Conservation (phyloP, 1,140 invertebrate species). For the Holcopasites calliopsidis region DNA sequence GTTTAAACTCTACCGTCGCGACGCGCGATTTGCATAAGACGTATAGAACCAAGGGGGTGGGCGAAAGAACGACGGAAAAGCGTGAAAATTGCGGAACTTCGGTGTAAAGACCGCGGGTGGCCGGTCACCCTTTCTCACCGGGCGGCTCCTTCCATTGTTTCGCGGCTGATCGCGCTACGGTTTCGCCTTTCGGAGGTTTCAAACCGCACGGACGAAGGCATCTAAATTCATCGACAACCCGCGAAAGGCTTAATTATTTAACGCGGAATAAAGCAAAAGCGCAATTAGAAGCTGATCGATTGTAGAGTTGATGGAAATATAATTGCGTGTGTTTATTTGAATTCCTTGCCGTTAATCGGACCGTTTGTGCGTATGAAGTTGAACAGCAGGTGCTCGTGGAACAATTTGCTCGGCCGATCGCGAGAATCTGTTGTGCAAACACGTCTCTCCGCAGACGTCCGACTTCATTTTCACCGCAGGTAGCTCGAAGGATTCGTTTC, state of each 20-base stretch:
- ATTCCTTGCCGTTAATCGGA: no score
- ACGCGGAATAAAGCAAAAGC: no score
- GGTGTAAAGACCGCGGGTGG: conserved; percentile 51
- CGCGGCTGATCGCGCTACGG: conserved; percentile 16
- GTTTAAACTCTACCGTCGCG: conserved; percentile 33
- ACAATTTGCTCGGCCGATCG: neutral
- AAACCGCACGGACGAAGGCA: conserved; percentile 22
- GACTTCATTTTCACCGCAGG: conserved; percentile 2
- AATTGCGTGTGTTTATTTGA: no score
- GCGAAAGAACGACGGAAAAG: conserved; percentile 39
- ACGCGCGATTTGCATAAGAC: conserved; percentile 53
- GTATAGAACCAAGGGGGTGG: neutral
- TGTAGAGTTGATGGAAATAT: neutral
- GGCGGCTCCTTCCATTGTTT: conserved; percentile 21
- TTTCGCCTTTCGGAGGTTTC: conserved; percentile 9
- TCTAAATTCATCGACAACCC: conserved; percentile 31
- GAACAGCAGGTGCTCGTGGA: no score
- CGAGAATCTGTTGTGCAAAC: conserved; percentile 5
- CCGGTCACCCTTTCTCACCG: conserved; percentile 28
- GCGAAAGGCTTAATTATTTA: neutral
- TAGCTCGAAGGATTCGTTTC: conserved; percentile 7
- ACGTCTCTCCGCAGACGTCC: neutral
- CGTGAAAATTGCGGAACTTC: conserved; percentile 60
- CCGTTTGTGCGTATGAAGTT: no score
- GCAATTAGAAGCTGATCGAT: neutral